Evolutionary conservation across 2,888 invertebrate genomes (phyloP), one percentile per base, ranked within the genome.

Genomic region (Tiliacea aurago): DNA sequence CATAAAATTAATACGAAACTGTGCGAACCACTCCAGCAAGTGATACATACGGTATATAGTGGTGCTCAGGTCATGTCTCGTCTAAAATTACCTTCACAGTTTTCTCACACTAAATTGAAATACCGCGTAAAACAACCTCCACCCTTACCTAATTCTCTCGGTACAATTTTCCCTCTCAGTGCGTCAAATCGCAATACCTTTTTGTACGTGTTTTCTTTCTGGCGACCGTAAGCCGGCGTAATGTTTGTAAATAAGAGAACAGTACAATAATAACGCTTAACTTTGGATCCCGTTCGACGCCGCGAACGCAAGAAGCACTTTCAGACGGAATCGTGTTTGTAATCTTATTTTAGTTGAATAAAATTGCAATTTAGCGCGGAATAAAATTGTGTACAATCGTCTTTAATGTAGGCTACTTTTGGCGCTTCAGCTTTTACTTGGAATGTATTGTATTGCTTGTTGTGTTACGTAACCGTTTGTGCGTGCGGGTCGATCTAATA

Each of bases 221-320:
- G 61, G 80, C 77, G 69, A 70, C 83, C 81, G 68, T 81, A 70
- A 83, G 83, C 84, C 73, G 63, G 62, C 73, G 84, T 84, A 82
- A 87, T 86, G 84, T 88, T 88, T 87, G 85, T 86, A 84, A 89
- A 89, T 88, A 90, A 87, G 78, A 82, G 80, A 87, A 84, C 82
- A 77, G 78, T 84, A 73, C 73, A 84, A 87, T 81, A 86, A 83
- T 83, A 86, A 84, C 87, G 84, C 79, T 86, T 86, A 87, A 76
- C 86, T 87, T 76, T 75, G 79, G 76, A 83, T 81, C 81, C 83
- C 79, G 74, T 83, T 85, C 69, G 82, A 76, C 77, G 84, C 81
- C 76, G 78, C 81, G 79, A 78, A 76, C 84, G 70, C 73, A 86
- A 84, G 78, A 82, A 87, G 67, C 79, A 78, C 75, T 86, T 85